Conservation (phyloP, 2,888 invertebrate genomes). For the Cataglyphis altisquamis region DNA sequence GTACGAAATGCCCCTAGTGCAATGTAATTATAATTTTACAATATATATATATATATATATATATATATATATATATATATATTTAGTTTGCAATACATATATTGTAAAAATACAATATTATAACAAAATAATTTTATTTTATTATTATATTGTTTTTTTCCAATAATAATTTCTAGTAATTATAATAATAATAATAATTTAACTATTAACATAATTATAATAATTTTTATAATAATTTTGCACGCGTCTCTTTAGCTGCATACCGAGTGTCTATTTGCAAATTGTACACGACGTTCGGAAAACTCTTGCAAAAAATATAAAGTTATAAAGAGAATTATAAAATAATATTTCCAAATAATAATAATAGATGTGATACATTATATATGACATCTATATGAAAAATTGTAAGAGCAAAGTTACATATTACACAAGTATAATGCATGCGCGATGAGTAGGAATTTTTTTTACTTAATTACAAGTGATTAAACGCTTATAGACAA, state of each 20-base stretch:
- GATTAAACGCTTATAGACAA: constrained; percentile 10
- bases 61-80: not conserved
- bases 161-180: too few species aligned
- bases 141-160: too few species aligned
- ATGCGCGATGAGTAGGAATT: not conserved
- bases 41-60: constrained; percentile 30
- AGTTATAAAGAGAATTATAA: not conserved
- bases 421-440: not conserved
- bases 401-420: not conserved
- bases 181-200: too few species aligned
- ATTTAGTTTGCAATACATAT: constrained; percentile 32
- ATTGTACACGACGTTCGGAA: not conserved
- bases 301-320: not conserved
- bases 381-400: not conserved
- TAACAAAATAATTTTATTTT: not conserved
- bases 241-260: not conserved
- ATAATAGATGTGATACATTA: not conserved
- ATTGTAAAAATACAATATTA: constrained; percentile 61
- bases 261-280: not conserved
- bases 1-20: constrained; percentile 57
- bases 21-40: constrained; percentile 60
- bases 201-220: too few species aligned
- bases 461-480: constrained; percentile 26
- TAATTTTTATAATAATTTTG: not conserved
- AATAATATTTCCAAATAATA: not conserved